Evolutionary conservation across 1,140 invertebrate species (phyloP), one percentile per base, ranked within the genome.

Genomic region (Odontomachus brunneus): DNA sequence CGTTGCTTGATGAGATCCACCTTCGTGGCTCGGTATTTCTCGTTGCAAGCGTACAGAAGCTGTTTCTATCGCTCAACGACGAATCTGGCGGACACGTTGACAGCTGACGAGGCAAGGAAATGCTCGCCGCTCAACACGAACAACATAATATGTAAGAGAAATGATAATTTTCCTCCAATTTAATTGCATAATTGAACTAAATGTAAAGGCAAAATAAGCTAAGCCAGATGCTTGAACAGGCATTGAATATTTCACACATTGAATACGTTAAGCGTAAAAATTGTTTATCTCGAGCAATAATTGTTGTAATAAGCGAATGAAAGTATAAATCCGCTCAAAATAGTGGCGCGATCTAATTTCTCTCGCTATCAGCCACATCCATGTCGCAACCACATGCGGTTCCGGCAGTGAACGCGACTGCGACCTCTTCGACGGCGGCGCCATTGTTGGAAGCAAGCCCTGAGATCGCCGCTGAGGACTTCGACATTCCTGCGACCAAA

Each of bases 81-180:
- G n/a, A 87, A 80, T 24, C 17, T 72, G 12, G n/a, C 72, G 48
- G 66, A 87, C 22, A 49, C 72, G 19, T 22, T 83, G 24, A 7
- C 26, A n/a, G 19, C 53, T 9, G 73, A 22, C 29, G 57, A 83
- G 17, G n/a, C 51, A 7, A 69, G 26, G n/a, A 87, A 87, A 72
- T 66, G 78, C 4, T 11, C 73, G 5, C 9, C 71, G 22, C 48
- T 87, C 1, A 78, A 60, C 17, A 17, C 72, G 1, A 57, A 73
- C 14, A 33, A 76, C 14, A 62, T 86, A 62, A 78, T 86, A 19
- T 38, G 84, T 84, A 12, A 86, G 81, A 69, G 15, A 78, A n/a
- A 53, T 24, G 14, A 1, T 53, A 53, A 0, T 2, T 55, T 53
- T 48, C 44, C 44, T 74, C 15, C n/a, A n/a, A 11, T n/a, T 14